Evolutionary conservation across 2,888 invertebrate genomes (phyloP).

Genomic region (Andrena hattorfiana): DNA sequence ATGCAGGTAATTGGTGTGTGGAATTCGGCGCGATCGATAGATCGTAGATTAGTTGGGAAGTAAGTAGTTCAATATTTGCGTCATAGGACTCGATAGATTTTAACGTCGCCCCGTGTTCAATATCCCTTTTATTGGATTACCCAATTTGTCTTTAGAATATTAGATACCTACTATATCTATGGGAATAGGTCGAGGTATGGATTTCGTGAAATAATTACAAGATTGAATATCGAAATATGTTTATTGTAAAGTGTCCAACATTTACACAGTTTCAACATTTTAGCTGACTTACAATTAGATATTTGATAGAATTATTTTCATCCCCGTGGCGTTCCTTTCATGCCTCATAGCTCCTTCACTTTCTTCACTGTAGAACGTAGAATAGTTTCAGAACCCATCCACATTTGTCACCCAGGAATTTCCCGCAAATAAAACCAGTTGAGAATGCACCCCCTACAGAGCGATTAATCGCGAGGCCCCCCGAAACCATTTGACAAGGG

Average conservation of each 20-base stretch:
- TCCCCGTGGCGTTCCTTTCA: too few species aligned
- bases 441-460: neutral
- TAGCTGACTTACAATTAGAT: too few species aligned
- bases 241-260: too few species aligned
- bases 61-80: slow-evolving; percentile 34
- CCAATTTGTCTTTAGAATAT: neutral
- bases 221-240: too few species aligned
- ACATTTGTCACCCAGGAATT: neutral
- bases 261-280: too few species aligned
- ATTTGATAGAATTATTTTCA: too few species aligned
- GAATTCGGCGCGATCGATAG: slow-evolving; percentile 53
- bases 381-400: too few species aligned
- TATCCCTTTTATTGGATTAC: neutral
- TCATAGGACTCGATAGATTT: neutral
- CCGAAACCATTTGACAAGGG: neutral
- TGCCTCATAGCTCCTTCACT: too few species aligned
- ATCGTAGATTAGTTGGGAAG: neutral
- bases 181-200: too few species aligned
- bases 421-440: neutral
- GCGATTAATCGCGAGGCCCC: neutral
- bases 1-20: slow-evolving; percentile 41
- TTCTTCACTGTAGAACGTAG: too few species aligned
- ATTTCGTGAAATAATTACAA: too few species aligned
- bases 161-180: too few species aligned
- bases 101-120: neutral